Conservation (phyloP, 2,113 vertebrate species). For the Macaca fascicularis region T2T-MFA8v1.1 NC_088375.1:65577501-65578000, state of each 20-base stretch:
- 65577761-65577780: not conserved
- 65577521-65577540: too few relatives aligned
- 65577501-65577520: too few relatives aligned
- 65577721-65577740: not conserved
- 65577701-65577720: not conserved
- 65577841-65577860: not conserved
- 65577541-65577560: not conserved
- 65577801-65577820: not conserved
- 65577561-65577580: not conserved
- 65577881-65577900: not conserved
- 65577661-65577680: not conserved
- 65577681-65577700: not conserved
- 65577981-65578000: not conserved
- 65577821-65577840: not conserved
- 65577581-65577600: not conserved
- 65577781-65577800: not conserved
- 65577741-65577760: not conserved
- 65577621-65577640: not conserved
- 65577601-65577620: not conserved
- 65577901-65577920: not conserved
- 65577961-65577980: not conserved
- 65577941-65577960: not conserved
- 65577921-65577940: not conserved
- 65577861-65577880: not conserved
- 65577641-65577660: not conserved